phyloP scores from a whole-genome alignment of 1,140 invertebrate species.

The Leucophenga varia region DNA sequence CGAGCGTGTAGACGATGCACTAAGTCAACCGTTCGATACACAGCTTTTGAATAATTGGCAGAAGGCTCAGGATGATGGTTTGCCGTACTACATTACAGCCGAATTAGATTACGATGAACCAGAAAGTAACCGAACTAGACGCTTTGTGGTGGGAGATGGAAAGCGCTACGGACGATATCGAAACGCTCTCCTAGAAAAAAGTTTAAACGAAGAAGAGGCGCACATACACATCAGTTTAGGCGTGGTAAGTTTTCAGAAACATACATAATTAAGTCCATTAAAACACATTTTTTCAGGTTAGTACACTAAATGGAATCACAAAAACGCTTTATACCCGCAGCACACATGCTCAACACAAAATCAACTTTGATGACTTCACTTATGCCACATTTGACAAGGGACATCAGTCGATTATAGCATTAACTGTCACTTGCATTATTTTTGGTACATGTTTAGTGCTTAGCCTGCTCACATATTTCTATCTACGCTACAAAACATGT shows the following conservation, averaged over 20 bases:
- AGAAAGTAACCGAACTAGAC: slow-evolving; percentile 53
- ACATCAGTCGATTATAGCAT: slow-evolving; percentile 49
- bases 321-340: slow-evolving; percentile 69
- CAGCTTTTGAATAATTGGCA: slow-evolving; percentile 62
- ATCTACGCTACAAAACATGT: slow-evolving; percentile 61
- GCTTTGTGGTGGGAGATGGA: slow-evolving; percentile 78
- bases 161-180: slow-evolving; percentile 72
- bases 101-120: slow-evolving; percentile 61
- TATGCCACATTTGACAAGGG: slow-evolving; percentile 51
- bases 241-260: slow-evolving; percentile 61
- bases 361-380: slow-evolving; percentile 39
- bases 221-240: slow-evolving; percentile 74
- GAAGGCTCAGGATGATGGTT: slow-evolving; percentile 61
- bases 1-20: slow-evolving; percentile 62
- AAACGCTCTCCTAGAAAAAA: slow-evolving; percentile 74
- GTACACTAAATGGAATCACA: slow-evolving; percentile 64
- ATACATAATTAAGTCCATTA: background rate
- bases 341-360: slow-evolving; percentile 47
- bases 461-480: slow-evolving; percentile 64
- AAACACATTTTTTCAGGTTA: slow-evolving; percentile 43
- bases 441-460: slow-evolving; percentile 62
- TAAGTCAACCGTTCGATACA: slow-evolving; percentile 60
- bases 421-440: slow-evolving; percentile 66
- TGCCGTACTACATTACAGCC: slow-evolving; percentile 79
- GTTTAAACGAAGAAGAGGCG: slow-evolving; percentile 55